phyloP scores from a whole-genome alignment of 2,797 vertebrate species.

The Mionectes olivaceus region DNA sequence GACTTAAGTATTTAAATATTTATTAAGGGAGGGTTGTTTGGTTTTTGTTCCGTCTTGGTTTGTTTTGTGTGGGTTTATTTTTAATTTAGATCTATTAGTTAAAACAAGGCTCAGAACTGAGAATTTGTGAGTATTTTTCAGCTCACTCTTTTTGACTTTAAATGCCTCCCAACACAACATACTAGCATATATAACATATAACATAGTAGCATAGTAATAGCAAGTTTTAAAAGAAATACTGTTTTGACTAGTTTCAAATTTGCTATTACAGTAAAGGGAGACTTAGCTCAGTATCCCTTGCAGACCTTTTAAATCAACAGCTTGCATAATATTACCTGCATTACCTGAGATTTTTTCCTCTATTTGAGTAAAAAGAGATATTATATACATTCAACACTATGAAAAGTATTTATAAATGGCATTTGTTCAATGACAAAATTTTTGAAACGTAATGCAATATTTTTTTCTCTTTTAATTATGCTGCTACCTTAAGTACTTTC shows the following conservation, averaged over 20 bases:
- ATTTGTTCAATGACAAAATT: neutral
- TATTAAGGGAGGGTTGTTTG: neutral
- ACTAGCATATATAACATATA: too few species aligned
- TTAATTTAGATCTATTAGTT: neutral
- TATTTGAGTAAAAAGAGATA: neutral
- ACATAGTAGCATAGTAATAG: neutral
- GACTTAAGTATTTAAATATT: neutral
- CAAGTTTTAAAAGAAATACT: neutral
- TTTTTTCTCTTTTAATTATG: neutral
- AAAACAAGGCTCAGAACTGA: neutral
- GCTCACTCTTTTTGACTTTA: neutral
- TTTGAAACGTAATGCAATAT: neutral
- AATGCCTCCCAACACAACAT: neutral
- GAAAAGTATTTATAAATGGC: neutral
- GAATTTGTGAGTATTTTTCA: neutral
- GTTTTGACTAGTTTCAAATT: neutral
- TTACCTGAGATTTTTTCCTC: neutral
- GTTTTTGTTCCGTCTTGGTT: neutral
- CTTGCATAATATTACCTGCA: neutral
- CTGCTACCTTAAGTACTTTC: neutral
- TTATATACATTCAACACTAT: neutral
- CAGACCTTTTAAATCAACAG: neutral
- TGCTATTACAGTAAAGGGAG: neutral
- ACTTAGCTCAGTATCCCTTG: neutral
- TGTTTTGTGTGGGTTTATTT: neutral